Base-by-base conservation (phyloP, 2,797 vertebrate species). In the Esox masquinongy region DNA sequence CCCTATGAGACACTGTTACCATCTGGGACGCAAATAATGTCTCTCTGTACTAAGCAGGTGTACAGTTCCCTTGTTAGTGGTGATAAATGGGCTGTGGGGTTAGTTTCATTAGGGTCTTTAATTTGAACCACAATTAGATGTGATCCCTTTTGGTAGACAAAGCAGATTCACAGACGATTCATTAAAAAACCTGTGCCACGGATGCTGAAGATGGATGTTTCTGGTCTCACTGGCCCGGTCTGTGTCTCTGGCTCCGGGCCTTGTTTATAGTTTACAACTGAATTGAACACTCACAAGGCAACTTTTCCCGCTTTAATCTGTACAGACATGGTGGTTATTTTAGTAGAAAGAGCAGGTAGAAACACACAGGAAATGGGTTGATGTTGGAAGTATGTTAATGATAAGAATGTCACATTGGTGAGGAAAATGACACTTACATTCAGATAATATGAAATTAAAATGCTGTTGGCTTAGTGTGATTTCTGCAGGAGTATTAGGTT, bases 31-130 rank as follows among this genome's bases (percentile, higher is more conserved):
- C 56, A 61, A 26, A 22, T n/a, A 56, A 56, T 61, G 56, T 81
- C 77, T 59, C 80, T 79, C 72, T 76, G 34, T 63, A 75, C 75
- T 75, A 76, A 76, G 67, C 51, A n/a, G 73, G 19, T 74, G 63
- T 74, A 80, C 76, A 61, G 73, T 53, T 75, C 67, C 47, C 79
- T 68, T 73, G 84, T 83, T 82, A 84, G 74, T 47, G 73, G 78
- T 90, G 90, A 91, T 90, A 80, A 90, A 92, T 89, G 85, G 76
- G 80, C 84, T 74, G 56, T 79, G 75, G 77, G 76, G 75, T 76
- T 75, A 77, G 79, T 89, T 87, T 91, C 88, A 92, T 92, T 92
- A 90, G 82, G 80, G 82, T 80, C 82, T 88, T 89, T 90, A 90
- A 91, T 91, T 88, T 89, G 83, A 83, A 79, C 74, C 78, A 78